These are phyloP conservation scores for Cyphomyrus plagiostoma DNA, from an alignment of 2,113 vertebrate species.

Conservation along the genomic window DNA sequence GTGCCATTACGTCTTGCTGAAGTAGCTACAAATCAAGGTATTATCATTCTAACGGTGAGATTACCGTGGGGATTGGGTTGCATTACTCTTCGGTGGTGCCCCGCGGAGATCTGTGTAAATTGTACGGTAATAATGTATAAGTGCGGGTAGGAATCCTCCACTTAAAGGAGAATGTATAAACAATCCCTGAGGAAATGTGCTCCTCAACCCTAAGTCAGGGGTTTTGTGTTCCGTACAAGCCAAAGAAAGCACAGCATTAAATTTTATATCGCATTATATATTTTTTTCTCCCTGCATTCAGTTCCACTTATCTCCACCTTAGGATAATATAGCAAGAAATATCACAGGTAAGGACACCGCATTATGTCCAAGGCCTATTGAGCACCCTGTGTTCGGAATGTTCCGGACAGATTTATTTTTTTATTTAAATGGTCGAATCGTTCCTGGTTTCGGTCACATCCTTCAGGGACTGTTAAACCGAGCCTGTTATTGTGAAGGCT, in stretches of 20 bases:
- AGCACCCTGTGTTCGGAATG: background rate
- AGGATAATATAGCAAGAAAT: background rate
- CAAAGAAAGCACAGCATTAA: background rate
- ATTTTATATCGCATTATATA: background rate
- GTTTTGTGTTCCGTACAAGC: background rate
- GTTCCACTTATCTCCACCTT: background rate
- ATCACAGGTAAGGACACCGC: background rate
- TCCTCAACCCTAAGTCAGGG: constrained; percentile 5
- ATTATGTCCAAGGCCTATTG: background rate
- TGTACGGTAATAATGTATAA: constrained; percentile 22
- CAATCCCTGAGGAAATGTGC: constrained; percentile 11
- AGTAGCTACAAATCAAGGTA: constrained; percentile 40
- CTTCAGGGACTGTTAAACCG: background rate
- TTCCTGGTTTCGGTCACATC: background rate
- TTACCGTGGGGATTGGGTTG: constrained; percentile 18
- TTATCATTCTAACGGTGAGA: constrained; percentile 29
- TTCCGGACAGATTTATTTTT: background rate
- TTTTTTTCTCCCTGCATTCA: background rate
- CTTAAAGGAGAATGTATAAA: background rate
- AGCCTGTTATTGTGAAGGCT: background rate
- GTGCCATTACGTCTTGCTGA: constrained; percentile 39
- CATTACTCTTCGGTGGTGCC: constrained; percentile 21
- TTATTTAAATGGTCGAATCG: background rate
- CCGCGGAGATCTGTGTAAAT: constrained; percentile 18
- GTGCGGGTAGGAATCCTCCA: background rate